Evolutionary conservation across 2,797 vertebrate species (phyloP).

Genomic region (Simalia tracyae): DNA sequence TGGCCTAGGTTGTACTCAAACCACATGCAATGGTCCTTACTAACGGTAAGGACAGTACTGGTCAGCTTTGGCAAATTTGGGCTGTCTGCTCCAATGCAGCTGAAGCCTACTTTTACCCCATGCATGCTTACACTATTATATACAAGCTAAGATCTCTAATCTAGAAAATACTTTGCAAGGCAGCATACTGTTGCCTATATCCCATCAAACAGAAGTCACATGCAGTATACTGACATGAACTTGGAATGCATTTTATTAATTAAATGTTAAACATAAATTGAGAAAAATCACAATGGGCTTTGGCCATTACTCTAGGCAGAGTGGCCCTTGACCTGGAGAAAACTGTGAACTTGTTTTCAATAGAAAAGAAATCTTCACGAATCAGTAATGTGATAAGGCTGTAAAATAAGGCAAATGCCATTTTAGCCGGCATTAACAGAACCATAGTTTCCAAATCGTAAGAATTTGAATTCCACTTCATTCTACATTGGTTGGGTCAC

Average conservation of each 20-base stretch:
- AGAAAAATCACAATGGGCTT: not conserved
- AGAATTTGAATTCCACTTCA: not conserved
- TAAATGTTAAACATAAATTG: not conserved
- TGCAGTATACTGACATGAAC: not conserved
- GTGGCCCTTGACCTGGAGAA: not conserved
- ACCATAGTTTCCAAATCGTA: not conserved
- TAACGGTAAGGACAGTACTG: not conserved
- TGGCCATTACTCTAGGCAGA: not conserved
- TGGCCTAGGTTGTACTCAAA: no score
- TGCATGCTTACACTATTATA: not conserved
- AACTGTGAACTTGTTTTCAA: not conserved
- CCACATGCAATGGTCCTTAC: no score
- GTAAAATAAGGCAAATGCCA: no score
- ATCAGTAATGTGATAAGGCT: not conserved
- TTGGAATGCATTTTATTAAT: not conserved
- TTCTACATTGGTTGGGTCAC: not conserved
- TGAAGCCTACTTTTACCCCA: not conserved
- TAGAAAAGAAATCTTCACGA: not conserved
- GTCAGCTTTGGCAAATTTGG: not conserved
- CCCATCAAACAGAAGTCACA: not conserved
- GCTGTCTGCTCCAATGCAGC: not conserved
- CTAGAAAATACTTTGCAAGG: not conserved
- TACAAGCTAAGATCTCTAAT: not conserved
- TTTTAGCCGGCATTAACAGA: no score
- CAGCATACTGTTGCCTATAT: not conserved